Evolutionary conservation across 2,113 vertebrate species (phyloP), one percentile per base, ranked within the genome.

Genomic region (Hippocampus zosterae): DNA sequence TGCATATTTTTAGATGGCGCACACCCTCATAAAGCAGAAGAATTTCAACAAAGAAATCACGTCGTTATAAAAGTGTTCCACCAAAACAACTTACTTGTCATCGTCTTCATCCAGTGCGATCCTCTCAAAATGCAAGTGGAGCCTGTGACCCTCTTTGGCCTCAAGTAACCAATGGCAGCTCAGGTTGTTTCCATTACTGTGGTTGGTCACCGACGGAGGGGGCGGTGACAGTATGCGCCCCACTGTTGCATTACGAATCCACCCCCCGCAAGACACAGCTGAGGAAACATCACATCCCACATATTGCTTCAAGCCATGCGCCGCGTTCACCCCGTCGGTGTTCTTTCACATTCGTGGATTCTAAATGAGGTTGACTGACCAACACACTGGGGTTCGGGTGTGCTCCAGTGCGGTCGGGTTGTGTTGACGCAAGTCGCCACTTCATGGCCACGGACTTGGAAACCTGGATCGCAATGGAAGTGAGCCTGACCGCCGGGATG

Each of bases 131-230:
- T 97, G 95, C 21, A 97, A 90, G 72, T 96, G 95, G 33, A 97
- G 91, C 65, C 93, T 88, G 78, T 95, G 94, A 29, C 95, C 95
- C 72, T 95, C 93, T 8, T 92, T 93, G 53, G 95, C 94, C 87
- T 97, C 95, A 23, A 97, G 92, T 71, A 96, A 87, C 95, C 95
- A 97, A n/a, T 94, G 94, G 81, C 95, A 97, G 81, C 94, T 97
- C 68, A 96, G 89, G 82, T 97, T 97, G 75, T 93, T 93, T 23
- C 92, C 94, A 75, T 88, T 93, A 46, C 94, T 95, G 37, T 92
- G 94, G 77, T 94, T 94, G 86, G 92, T 90, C 40, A 88, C 83
- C 76, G 87, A 70, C 73, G 89, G 87, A 71, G 78, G 94, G 70
- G 82, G 92, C 74, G 88, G 95, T 55, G 94, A 94, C 67, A 95